Conservation (phyloP, 2,797 vertebrate species). For the Parauchenoglanis punctatus region DNA sequence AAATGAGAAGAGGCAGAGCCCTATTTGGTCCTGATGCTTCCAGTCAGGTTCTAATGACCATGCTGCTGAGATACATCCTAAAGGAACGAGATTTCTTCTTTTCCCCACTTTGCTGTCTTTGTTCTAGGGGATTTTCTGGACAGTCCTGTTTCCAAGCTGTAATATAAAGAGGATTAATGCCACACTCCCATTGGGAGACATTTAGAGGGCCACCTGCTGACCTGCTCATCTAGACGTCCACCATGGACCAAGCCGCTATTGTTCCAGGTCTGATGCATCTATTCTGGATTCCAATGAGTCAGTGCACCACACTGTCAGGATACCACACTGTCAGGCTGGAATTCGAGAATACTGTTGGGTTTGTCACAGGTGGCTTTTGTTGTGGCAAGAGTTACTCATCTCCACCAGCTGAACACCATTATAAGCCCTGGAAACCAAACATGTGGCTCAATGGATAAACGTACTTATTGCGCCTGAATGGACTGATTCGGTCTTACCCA, state of each 20-base stretch:
- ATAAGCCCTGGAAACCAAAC: slow-evolving; percentile 30
- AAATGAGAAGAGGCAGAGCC: slow-evolving; percentile 15
- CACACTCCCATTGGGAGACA: slow-evolving; percentile 46
- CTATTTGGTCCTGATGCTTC: slow-evolving; percentile 23
- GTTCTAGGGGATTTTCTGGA: slow-evolving; percentile 71
- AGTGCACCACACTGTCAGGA: not conserved
- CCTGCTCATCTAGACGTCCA: slow-evolving; percentile 44
- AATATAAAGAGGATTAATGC: slow-evolving; percentile 72
- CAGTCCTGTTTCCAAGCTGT: slow-evolving; percentile 70
- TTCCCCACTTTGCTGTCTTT: slow-evolving; percentile 59
- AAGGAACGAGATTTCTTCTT: slow-evolving; percentile 36
- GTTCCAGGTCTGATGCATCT: slow-evolving; percentile 33
- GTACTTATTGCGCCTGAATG: slow-evolving; percentile 36
- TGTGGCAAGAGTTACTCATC: slow-evolving; percentile 30
- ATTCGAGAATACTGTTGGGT: slow-evolving; percentile 21
- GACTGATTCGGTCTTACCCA: slow-evolving; percentile 37
- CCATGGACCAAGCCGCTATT: slow-evolving; percentile 50
- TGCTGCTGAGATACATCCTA: slow-evolving; percentile 9
- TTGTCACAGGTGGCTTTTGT: slow-evolving; percentile 39
- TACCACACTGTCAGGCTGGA: not conserved
- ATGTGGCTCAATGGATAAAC: slow-evolving; percentile 25
- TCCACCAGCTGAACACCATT: slow-evolving; percentile 30
- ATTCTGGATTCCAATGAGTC: slow-evolving; percentile 25
- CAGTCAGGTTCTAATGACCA: slow-evolving; percentile 36
- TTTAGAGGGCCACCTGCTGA: slow-evolving; percentile 47